phyloP scores from a whole-genome alignment of 2,797 vertebrate species.

The Pelochelys cantorii region DNA sequence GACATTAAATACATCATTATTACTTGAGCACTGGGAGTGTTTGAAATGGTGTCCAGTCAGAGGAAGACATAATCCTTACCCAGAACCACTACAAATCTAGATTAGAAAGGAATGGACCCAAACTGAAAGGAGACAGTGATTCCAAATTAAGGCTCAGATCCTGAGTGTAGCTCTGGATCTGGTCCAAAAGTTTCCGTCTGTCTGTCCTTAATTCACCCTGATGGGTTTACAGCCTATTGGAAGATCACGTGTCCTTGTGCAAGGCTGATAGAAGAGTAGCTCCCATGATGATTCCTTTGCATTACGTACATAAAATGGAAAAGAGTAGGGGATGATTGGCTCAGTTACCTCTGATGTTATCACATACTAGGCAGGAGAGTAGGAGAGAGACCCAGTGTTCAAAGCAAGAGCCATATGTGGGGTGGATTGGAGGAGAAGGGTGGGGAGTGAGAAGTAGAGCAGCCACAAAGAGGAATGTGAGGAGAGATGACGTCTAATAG shows the following conservation, averaged over 20 bases:
- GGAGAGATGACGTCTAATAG: neutral
- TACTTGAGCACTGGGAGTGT: neutral
- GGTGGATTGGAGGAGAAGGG: neutral
- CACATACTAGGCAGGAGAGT: neutral
- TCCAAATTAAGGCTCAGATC: rapidly evolving
- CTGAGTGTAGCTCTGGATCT: neutral
- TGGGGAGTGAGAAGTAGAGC: neutral
- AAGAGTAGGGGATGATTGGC: conserved; percentile 4
- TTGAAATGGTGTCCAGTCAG: neutral
- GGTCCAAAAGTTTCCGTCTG: neutral
- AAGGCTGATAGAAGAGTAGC: neutral
- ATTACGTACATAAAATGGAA: neutral
- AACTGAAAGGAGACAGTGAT: rapidly evolving
- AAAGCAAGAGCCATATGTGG: neutral
- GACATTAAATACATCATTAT: rapidly evolving
- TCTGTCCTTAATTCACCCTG: neutral
- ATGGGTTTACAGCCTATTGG: neutral
- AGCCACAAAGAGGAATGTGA: neutral
- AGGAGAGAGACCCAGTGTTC: neutral
- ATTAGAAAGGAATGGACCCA: rapidly evolving
- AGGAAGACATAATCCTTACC: neutral
- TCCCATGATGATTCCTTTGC: neutral
- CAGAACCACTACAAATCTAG: rapidly evolving
- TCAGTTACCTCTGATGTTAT: neutral
- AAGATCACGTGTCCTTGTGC: neutral